Base-by-base conservation (phyloP, 2,888 invertebrate species). In the Baronia brevicornis region DNA sequence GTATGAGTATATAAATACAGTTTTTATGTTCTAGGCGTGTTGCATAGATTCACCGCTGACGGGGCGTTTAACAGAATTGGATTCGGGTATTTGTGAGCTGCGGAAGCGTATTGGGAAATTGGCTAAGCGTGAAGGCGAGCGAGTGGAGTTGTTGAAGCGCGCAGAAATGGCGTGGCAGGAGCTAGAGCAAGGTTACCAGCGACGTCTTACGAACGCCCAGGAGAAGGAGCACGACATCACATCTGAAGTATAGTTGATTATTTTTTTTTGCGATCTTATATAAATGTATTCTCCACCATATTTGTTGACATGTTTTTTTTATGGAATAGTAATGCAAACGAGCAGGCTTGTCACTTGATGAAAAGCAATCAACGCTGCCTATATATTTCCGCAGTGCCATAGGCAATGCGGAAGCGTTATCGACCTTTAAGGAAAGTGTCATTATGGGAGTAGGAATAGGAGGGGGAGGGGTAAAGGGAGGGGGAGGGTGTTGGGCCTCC, bases 81-180 rank as follows among this genome's bases (percentile, higher is more conserved):
- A 71, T 14, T 34, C 41, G 3, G 44, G 50, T 0, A 72, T 60
- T 1, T 28, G 24, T 5, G 68, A 73, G 22, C 41, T 82, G 19
- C 58, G 70, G 1, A 14, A 25, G n/a, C 70, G 82, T 0, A 69
- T 68, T 0, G 40, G 33, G 1, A 46, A 41, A 25, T 48, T 82
- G 19, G 75, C 70, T 2, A 47, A 44, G 4, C 64, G 80, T 0
- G 80, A 82, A 34, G 64, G 70, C 1, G 65, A 71, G 30, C 59
- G 79, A 3, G 60, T 63, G 0, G 65, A 71, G 33, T 44, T 79
- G 14, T 45, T 84, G 33, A 74, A 74, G 37, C 66, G 79, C 3
- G 80, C 84, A 0, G 82, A 82, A 43, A 42, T 50, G 1, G 75
- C 82, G 1, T 84, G 84, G 84, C 60, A 47, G 9, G 77, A 82